Evolutionary conservation across 2,888 invertebrate species (phyloP), one percentile per base, ranked within the genome.

Genomic region (Catocala fraxini): DNA sequence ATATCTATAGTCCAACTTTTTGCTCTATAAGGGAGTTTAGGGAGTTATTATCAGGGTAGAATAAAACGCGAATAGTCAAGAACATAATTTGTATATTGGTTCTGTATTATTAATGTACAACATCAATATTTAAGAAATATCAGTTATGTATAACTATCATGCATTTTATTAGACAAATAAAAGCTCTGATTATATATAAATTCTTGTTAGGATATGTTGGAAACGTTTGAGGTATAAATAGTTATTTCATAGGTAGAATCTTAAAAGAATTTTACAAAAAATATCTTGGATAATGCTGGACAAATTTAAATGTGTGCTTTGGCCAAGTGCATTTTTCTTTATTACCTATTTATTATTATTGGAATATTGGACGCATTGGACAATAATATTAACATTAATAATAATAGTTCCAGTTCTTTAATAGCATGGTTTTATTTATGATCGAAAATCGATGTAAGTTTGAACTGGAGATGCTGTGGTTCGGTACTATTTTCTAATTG

Each of bases 51-150:
- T 2, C 5, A 6, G 12, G 12, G 9, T 41, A 33, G 1, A 69
- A 71, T 69, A 54, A 15, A 56, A 65, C 52, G 59, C 34, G 60
- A 64, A 15, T 71, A 67, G 59, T 75, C 61, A 71, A 73, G 82
- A 77, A 79, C 70, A 75, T 77, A 79, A 82, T 80, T 81, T 82
- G 73, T 82, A 81, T 81, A 85, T 85, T 86, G 86, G 86, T 85
- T 77, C 85, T 83, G 80, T 78, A 86, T 68, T 75, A 82, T 59
- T 64, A 73, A 62, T 73, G 45, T 73, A 77, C 84, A 80, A 83
- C 82, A 83, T 82, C 80, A 71, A 84, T 77, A 80, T 67, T 74
- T 59, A 68, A 49, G 66, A 79, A 71, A 69, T 77, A 75, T 71
- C 69, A 60, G 59, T 65, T 69, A 65, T 63, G 6, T 68, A 64